These are phyloP conservation scores for Notothenia coriiceps DNA, from an alignment of 2,113 vertebrate species.

Conservation along the genomic window DNA sequence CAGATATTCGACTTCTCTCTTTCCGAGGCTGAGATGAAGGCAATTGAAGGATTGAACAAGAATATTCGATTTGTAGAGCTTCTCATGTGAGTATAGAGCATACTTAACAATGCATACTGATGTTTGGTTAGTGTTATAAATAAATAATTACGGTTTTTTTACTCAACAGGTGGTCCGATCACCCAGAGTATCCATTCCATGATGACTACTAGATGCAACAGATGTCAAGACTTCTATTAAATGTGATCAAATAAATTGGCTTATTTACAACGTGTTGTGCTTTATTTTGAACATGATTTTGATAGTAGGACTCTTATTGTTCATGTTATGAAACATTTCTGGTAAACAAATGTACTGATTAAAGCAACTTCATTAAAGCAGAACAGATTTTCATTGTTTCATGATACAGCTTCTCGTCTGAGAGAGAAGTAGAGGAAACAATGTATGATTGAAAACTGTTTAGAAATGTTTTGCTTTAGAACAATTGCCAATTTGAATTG, in stretches of 20 bases:
- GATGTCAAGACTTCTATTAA: neutral
- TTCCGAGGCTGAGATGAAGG: conserved; percentile 90
- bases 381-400: neutral
- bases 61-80: conserved; percentile 90
- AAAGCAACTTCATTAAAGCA: neutral
- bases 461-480: neutral
- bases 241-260: neutral
- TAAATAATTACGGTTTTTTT: neutral
- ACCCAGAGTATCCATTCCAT: conserved; percentile 82
- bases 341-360: neutral
- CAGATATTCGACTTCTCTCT: conserved; percentile 95
- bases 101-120: neutral
- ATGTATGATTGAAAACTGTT: neutral
- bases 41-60: conserved; percentile 90
- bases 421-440: neutral
- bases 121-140: neutral
- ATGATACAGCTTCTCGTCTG: neutral
- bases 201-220: conserved; percentile 70
- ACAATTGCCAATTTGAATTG: neutral
- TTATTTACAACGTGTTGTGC: neutral
- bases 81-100: conserved; percentile 88
- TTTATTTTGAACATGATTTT: neutral
- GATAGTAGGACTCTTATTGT: neutral
- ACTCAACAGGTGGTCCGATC: conserved; percentile 79
- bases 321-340: neutral